Percentiles rank a stretch among this genome's conserved stretches.
Evolutionary conservation across 2,113 vertebrate species (phyloP).

Genomic region (Sciurus niger): DNA sequence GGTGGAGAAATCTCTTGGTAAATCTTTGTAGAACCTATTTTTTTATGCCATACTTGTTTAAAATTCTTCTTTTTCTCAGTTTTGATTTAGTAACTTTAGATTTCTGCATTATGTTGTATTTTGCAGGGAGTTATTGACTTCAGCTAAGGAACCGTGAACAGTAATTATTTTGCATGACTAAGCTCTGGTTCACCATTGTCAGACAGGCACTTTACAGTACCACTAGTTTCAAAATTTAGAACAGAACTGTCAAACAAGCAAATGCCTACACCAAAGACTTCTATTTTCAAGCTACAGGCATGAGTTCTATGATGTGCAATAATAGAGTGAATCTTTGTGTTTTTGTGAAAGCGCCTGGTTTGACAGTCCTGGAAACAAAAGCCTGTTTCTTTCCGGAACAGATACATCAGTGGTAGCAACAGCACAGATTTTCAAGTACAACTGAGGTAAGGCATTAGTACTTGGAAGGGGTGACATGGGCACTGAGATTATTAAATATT

Average conservation of each 20-base stretch:
- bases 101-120: slow-evolving; percentile 82
- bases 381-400: slow-evolving; percentile 66
- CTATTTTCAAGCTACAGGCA: slow-evolving; percentile 77
- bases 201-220: slow-evolving; percentile 78
- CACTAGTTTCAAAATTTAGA: slow-evolving; percentile 79
- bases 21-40: slow-evolving; percentile 44
- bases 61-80: slow-evolving; percentile 72
- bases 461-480: neutral
- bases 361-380: slow-evolving; percentile 77
- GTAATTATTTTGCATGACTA: slow-evolving; percentile 85
- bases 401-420: slow-evolving; percentile 53
- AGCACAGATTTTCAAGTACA: slow-evolving; percentile 38
- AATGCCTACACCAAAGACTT: slow-evolving; percentile 78
- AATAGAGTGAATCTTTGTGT: slow-evolving; percentile 71
- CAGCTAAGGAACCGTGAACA: slow-evolving; percentile 82
- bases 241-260: slow-evolving; percentile 84
- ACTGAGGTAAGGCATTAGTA: neutral
- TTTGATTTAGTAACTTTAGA: slow-evolving; percentile 82
- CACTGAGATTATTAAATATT: slow-evolving; percentile 38
- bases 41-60: slow-evolving; percentile 60
- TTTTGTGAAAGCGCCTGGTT: slow-evolving; percentile 71
- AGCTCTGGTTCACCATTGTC: slow-evolving; percentile 79
- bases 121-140: slow-evolving; percentile 81
- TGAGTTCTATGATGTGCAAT: slow-evolving; percentile 78
- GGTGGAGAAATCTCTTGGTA: slow-evolving; percentile 63